Evolutionary conservation across 2,888 invertebrate genomes (phyloP), one percentile per base, ranked within the genome.

Genomic region (Drosophila emarginata): DNA sequence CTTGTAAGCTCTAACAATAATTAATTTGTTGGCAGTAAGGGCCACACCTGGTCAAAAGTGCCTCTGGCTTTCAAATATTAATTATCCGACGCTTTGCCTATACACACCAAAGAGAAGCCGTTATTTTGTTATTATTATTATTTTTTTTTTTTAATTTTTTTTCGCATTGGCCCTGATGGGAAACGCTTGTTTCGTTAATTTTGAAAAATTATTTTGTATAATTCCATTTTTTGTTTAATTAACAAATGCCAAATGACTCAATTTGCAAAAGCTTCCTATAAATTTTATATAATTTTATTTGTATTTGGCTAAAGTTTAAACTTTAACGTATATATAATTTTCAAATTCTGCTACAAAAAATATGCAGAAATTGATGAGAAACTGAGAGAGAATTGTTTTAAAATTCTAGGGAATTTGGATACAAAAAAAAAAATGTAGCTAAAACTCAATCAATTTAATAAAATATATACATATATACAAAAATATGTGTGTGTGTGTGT

Each of bases 21-120:
- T 82, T 84, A 82, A 81, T 79, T 79, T 84, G 79, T 84, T 78
- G 61, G 72, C 50, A 23, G 45, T 64, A 69, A 82, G 87, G 82
- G 82, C 87, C 87, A 85, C 82, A 82, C 82, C 82, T 82, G 87
- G 80, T 64, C 79, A 71, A 81, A 83, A 81, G 79, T 56, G 85
- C 87, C 87, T 67, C 61, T 53, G 73, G 87, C 85, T 40, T 9
- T 11, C 18, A n/a, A 58, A 68, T 78, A 78, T 82, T 79, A 85
- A 82, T 83, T 70, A 83, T 83, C 77, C 60, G 53, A 63, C 60
- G 65, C 70, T 56, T 32, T 32, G 32, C 32, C 11, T 32, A 28
- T 5, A 23, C 23, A 23, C 4, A 59, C 76, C 70, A 64, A 40
- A 61, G 45, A 67, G 61, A 59, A 40, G 28, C 28, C 15, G 11